Evolutionary conservation across 2,888 invertebrate species (phyloP).

Genomic region (Pristionchus entomophagus): DNA sequence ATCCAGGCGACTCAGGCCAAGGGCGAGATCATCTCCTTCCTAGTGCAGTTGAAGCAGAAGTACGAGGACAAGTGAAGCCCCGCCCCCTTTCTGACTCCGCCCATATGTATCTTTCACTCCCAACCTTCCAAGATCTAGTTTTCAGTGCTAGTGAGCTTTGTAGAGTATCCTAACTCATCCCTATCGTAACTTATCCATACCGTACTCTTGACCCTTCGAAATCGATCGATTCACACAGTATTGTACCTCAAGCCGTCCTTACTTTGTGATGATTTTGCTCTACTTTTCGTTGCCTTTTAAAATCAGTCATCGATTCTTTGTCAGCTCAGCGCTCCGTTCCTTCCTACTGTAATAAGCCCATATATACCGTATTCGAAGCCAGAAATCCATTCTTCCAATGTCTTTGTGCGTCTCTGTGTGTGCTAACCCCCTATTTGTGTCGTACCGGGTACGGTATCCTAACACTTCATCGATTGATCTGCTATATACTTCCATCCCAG

Average conservation of each 20-base stretch:
- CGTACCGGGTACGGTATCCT: constrained; percentile 36
- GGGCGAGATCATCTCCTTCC: constrained; percentile 48
- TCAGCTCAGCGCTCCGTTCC: neutral
- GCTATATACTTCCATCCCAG: neutral
- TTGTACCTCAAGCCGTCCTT: neutral
- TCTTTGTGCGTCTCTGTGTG: neutral
- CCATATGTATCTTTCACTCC: too few species aligned
- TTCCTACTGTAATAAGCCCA: neutral
- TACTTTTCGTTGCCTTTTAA: neutral
- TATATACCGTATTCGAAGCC: constrained; percentile 9
- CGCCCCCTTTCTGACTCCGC: neutral
- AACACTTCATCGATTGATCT: constrained; percentile 39
- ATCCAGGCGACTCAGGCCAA: constrained; percentile 45
- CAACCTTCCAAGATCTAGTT: neutral
- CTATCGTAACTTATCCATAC: too few species aligned
- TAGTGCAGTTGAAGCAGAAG: constrained; percentile 40
- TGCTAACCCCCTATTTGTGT: constrained; percentile 23
- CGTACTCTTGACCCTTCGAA: neutral
- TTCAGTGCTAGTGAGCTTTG: neutral
- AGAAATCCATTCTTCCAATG: neutral
- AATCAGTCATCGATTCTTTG: neutral
- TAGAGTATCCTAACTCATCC: neutral
- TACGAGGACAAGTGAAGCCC: constrained; percentile 23
- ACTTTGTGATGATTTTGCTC: neutral
- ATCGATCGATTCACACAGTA: neutral